Evolutionary conservation across 2,113 vertebrate species (phyloP).

Genomic region (Nerophis lumbriciformis): DNA sequence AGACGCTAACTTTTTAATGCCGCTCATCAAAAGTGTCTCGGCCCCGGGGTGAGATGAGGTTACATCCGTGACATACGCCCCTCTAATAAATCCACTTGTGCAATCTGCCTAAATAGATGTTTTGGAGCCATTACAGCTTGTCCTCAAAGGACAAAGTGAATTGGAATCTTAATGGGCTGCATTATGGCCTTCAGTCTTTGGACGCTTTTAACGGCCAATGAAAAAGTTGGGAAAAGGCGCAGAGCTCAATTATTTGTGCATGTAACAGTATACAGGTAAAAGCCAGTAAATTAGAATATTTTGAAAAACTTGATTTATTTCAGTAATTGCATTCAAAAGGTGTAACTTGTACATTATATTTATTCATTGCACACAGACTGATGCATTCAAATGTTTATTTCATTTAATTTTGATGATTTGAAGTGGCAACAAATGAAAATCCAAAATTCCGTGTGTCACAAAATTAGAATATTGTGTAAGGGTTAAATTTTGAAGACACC

Average conservation of each 20-base stretch:
- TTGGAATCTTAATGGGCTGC: conserved; percentile 38
- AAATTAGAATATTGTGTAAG: too few species aligned
- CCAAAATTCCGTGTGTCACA: too few species aligned
- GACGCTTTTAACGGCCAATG: conserved; percentile 22
- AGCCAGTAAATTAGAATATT: too few species aligned
- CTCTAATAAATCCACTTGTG: conserved; percentile 45
- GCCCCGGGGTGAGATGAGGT: conserved; percentile 33
- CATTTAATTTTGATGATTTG: too few species aligned
- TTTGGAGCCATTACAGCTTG: conserved; percentile 56
- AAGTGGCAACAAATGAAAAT: too few species aligned
- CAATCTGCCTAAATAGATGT: conserved; percentile 49
- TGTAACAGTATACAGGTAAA: too few species aligned
- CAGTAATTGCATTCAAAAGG: too few species aligned
- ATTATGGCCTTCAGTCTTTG: conserved; percentile 23
- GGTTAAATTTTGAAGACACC: too few species aligned
- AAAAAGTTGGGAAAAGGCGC: conserved; percentile 16
- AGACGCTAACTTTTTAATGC: conserved; percentile 40
- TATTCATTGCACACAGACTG: too few species aligned
- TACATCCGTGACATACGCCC: conserved; percentile 46
- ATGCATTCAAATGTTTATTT: too few species aligned
- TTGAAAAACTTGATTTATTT: too few species aligned
- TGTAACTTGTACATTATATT: too few species aligned
- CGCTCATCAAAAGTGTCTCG: conserved; percentile 51
- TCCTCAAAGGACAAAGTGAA: conserved; percentile 41
- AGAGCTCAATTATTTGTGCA: conserved; percentile 30